phyloP scores from a whole-genome alignment of 2,888 invertebrate species.

The Tenthredo distinguenda region DNA sequence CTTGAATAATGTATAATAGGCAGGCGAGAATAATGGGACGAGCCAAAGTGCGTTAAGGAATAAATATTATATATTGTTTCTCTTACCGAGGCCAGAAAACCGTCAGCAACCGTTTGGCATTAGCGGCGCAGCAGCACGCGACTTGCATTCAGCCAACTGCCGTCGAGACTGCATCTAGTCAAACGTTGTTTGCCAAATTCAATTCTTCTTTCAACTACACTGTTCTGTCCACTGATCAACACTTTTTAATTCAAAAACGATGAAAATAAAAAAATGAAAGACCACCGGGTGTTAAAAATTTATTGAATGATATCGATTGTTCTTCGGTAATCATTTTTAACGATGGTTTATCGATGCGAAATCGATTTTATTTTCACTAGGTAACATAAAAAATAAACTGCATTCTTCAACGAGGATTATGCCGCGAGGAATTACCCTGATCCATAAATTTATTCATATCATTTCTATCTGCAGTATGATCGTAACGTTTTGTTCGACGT shows the following conservation, averaged over 20 bases:
- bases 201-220: conserved; percentile 6
- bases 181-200: conserved; percentile 32
- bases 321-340: background rate
- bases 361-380: background rate
- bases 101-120: conserved; percentile 42
- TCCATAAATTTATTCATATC: background rate
- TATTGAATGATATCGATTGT: background rate
- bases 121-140: conserved; percentile 30
- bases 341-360: background rate
- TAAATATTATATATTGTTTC: conserved; percentile 1
- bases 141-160: conserved; percentile 33
- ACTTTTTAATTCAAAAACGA: background rate
- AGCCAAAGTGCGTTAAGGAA: conserved; percentile 13
- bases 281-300: background rate
- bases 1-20: conserved; percentile 29
- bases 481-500: background rate
- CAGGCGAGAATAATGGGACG: conserved; percentile 20
- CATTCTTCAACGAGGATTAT: background rate
- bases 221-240: background rate
- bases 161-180: conserved; percentile 32
- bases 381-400: background rate
- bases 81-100: conserved; percentile 35
- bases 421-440: background rate
- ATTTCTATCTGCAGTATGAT: background rate
- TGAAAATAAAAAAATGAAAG: background rate